Evolutionary conservation across 64 coral and sea anemone species (phyloP), one percentile per base, ranked within the genome.

Genomic region (Montipora efflorescens): DNA sequence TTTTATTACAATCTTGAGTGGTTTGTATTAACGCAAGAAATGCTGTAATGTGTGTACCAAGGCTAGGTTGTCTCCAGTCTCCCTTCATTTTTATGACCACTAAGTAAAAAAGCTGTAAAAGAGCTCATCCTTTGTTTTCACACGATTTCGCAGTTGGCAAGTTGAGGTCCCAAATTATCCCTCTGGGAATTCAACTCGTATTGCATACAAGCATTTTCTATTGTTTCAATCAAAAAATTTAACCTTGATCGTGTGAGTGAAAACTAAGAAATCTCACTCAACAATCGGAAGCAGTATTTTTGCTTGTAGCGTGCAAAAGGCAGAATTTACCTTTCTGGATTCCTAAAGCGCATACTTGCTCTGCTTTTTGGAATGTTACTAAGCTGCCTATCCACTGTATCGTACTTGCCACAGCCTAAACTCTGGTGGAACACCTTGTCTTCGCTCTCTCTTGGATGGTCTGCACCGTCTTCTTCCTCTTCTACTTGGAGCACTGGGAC

Each of bases 341-440:
- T 77, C 12, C 21, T 15, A 20, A 2, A 47, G 64, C 23, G 22
- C 8, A 21, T 69, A 12, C 1, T 64, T 58, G 68, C 72, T 77
- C 8, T 79, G 45, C 53, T 90, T 67, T 49, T 12, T 62, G 5
- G 49, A 36, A 47, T 62, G 23, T 64, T 93, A 96, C 95, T 94
- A 94, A 96, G 90, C 87, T 52, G 70, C 55, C 95, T 79, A 16
- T 93, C 51, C 88, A 73, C 79, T 91, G 81, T 78, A 89, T 83
- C 21, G 15, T 78, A 50, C 51, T 71, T 87, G 82, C 61, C 22
- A 23, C 93, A 97, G 95, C 95, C 93, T 89, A 94, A 93, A 48
- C 92, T 97, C 46, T 77, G 87, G 86, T 88, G 86, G 89, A 95
- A 85, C 89, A 97, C 82, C 87, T 87, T 97, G 84, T 94, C 95